These are phyloP conservation scores for Progne subis DNA, from an alignment of 2,113 vertebrate genomes.

Conservation along the genomic window DNA sequence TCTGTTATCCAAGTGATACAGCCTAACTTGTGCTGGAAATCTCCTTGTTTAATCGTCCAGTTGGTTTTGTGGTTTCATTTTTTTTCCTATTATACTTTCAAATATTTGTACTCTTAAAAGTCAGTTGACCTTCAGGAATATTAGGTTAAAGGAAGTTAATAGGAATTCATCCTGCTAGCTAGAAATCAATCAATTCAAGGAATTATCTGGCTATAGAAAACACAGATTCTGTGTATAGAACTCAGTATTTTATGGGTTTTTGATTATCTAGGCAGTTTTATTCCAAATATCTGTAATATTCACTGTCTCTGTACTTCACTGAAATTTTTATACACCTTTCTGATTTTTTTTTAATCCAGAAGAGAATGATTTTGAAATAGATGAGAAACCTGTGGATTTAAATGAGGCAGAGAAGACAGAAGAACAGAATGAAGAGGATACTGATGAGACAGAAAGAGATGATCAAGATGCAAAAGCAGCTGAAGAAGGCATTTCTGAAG, in stretches of 20 bases:
- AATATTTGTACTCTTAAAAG: neutral
- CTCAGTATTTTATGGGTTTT: neutral
- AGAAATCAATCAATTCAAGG: neutral
- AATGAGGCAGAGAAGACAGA: slow-evolving; percentile 73
- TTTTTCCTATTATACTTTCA: neutral
- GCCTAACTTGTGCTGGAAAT: neutral
- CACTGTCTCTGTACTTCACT: neutral
- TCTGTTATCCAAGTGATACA: neutral
- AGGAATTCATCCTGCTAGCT: neutral
- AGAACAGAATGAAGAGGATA: slow-evolving; percentile 57
- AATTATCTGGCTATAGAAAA: neutral
- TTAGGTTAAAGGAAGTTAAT: neutral
- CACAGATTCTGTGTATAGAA: neutral
- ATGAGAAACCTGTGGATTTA: slow-evolving; percentile 77
- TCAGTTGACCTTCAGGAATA: neutral
- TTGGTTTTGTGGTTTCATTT: neutral
- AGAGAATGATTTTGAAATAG: slow-evolving; percentile 87
- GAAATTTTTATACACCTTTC: neutral
- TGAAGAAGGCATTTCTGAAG: slow-evolving; percentile 64
- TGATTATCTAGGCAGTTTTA: neutral
- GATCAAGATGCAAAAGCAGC: slow-evolving; percentile 27
- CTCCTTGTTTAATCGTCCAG: neutral
- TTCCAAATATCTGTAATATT: neutral
- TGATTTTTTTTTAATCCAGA: neutral
- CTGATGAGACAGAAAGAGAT: slow-evolving; percentile 25